phyloP scores from a whole-genome alignment of 2,797 vertebrate species.

The Geotrypetes seraphini region DNA sequence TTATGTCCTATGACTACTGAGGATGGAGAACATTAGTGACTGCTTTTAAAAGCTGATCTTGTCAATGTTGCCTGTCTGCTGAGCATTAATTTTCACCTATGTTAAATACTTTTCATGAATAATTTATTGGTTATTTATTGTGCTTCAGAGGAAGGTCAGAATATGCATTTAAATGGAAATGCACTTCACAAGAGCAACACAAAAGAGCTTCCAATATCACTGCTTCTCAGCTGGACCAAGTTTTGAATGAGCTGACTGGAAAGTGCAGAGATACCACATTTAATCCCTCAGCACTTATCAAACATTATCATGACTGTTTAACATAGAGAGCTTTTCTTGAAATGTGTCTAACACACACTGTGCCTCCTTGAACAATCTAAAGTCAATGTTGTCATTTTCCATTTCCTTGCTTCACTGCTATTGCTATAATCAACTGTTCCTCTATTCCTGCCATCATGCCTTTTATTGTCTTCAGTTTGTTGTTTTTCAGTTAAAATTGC shows the following conservation, averaged over 20 bases:
- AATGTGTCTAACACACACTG: background rate
- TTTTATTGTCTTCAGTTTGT: too few species aligned
- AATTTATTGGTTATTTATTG: slow-evolving; percentile 42
- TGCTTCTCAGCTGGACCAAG: slow-evolving; percentile 11
- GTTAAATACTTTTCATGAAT: slow-evolving; percentile 35
- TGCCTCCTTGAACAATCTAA: background rate
- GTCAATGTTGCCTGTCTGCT: slow-evolving; percentile 4
- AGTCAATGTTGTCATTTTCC: background rate
- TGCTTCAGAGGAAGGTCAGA: slow-evolving; percentile 31
- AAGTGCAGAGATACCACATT: slow-evolving; percentile 4
- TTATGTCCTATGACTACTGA: slow-evolving; percentile 1
- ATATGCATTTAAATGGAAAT: slow-evolving; percentile 35
- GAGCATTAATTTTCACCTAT: slow-evolving; percentile 33
- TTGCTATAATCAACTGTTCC: too few species aligned
- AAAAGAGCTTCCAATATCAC: slow-evolving; percentile 12
- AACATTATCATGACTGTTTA: slow-evolving; percentile 10
- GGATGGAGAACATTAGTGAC: slow-evolving; percentile 1
- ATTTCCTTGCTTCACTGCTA: background rate
- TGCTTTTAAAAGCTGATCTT: background rate
- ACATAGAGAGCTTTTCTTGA: slow-evolving; percentile 2
- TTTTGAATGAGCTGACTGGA: slow-evolving; percentile 3
- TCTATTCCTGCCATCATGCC: too few species aligned
- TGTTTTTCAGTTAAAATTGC: too few species aligned
- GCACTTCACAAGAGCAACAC: slow-evolving; percentile 10
- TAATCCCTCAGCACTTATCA: slow-evolving; percentile 7